Conservation (phyloP, 2,888 invertebrate species). For the Tromatobia lineatoria region DNA sequence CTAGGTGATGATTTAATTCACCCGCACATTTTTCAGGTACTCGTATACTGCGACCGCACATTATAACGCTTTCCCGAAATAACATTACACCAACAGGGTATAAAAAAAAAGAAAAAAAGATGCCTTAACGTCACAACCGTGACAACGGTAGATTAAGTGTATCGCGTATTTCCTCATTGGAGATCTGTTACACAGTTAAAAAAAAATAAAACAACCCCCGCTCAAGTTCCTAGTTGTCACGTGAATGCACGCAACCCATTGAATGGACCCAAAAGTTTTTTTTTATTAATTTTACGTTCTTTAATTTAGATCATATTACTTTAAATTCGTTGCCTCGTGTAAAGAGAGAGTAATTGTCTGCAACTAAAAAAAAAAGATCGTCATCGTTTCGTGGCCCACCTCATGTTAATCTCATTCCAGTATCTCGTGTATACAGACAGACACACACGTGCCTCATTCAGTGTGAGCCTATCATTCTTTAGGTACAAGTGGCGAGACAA, state of each 20-base stretch:
- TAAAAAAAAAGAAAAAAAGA: conserved; percentile 13
- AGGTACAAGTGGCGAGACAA: conserved; percentile 41
- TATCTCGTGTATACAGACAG: conserved; percentile 37
- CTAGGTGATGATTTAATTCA: conserved; percentile 38
- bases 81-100: conserved; percentile 57
- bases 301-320: conserved; percentile 31
- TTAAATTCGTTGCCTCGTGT: conserved; percentile 31
- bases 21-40: conserved; percentile 64
- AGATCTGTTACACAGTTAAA: conserved; percentile 15
- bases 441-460: conserved; percentile 36
- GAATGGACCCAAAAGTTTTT: conserved; percentile 49
- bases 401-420: conserved; percentile 41
- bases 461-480: conserved; percentile 49
- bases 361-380: conserved; percentile 54
- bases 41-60: conserved; percentile 59
- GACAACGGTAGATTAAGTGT: conserved; percentile 1
- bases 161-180: not conserved
- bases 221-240: conserved; percentile 23
- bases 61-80: conserved; percentile 57
- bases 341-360: conserved; percentile 45
- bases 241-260: conserved; percentile 60
- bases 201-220: not conserved
- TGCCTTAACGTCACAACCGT: conserved; percentile 27
- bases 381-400: conserved; percentile 63
- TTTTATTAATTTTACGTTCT: conserved; percentile 21